Evolutionary conservation across 2,113 vertebrate genomes (phyloP).

Genomic region (Martes martes): DNA sequence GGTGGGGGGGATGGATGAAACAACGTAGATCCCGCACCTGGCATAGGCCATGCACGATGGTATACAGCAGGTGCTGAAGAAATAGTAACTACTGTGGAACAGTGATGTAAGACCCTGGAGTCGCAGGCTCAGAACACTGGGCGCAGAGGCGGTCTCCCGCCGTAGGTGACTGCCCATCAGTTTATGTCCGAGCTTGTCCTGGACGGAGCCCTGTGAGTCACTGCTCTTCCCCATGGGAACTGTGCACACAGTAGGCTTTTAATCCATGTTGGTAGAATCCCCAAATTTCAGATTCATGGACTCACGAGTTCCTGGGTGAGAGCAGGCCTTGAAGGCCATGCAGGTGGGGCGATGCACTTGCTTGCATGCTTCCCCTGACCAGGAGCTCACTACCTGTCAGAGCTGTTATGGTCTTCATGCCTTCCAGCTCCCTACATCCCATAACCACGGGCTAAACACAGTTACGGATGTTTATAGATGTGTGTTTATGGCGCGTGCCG

Average conservation of each 20-base stretch:
- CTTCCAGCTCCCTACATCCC: neutral
- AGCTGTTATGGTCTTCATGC: accelerated
- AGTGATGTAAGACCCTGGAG: accelerated
- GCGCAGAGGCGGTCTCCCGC: accelerated
- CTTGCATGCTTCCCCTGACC: neutral
- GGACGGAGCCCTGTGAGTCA: accelerated
- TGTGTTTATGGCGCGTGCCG: accelerated
- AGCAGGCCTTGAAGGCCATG: no score
- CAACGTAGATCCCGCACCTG: accelerated
- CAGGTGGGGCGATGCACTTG: accelerated
- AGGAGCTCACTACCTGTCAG: neutral
- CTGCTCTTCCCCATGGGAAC: neutral
- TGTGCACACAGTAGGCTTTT: neutral
- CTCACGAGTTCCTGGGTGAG: neutral
- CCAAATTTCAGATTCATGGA: neutral
- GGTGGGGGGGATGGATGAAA: accelerated
- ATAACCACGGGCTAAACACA: accelerated
- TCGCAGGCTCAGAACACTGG: accelerated
- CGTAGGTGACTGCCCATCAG: neutral
- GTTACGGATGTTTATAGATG: neutral
- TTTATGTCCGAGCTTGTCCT: neutral
- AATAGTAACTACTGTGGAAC: accelerated
- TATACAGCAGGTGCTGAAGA: neutral
- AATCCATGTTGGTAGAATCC: neutral
- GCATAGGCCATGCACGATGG: accelerated